Evolutionary conservation across 2,797 vertebrate genomes (phyloP), one percentile per base, ranked within the genome.

Genomic region (Enoplosus armatus): DNA sequence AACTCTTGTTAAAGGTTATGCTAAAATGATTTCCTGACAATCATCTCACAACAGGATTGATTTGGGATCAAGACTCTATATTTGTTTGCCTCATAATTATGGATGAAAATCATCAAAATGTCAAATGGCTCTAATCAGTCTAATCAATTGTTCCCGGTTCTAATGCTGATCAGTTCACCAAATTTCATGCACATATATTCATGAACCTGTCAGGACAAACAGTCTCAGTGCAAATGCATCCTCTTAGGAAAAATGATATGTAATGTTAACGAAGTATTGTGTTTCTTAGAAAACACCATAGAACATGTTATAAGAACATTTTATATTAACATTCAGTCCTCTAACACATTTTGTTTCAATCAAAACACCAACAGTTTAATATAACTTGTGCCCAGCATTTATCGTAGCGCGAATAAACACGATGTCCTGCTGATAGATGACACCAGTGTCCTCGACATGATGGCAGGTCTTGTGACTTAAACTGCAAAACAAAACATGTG

Each of bases 391-490:
- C 10, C 27, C 24, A 53, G 33, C 8, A 54, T 48, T 62, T 43
- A 35, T 29, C 1, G 10, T 14, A 39, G 18, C 61, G 27, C 22
- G 66, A 72, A 84, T 29, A 64, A 78, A 74, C 54, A 75, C 2
- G 0, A 31, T 18, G 41, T 61, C 45, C 64, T 54, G 41, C 41
- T 26, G 51, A 74, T n/a, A 43, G 60, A 39, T 20, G 48, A 51
- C 70, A 39, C 26, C 29, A 27, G 20, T 48, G 33, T 64, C 56
- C 35, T 47, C 53, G 58, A 65, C 50, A 53, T 33, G 15, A 78
- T 14, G 24, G 2, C 11, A 15, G 39, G 7, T 33, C 47, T 33
- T n/a, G n/a, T 72, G 55, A 68, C 33, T 53, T 55, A 26, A 55
- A 29, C 50, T 29, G 9, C 26, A 58, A 62, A 74, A 66, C 58